Evolutionary conservation across 2,888 invertebrate genomes (phyloP).

Genomic region (Cecidostiba fungosa): DNA sequence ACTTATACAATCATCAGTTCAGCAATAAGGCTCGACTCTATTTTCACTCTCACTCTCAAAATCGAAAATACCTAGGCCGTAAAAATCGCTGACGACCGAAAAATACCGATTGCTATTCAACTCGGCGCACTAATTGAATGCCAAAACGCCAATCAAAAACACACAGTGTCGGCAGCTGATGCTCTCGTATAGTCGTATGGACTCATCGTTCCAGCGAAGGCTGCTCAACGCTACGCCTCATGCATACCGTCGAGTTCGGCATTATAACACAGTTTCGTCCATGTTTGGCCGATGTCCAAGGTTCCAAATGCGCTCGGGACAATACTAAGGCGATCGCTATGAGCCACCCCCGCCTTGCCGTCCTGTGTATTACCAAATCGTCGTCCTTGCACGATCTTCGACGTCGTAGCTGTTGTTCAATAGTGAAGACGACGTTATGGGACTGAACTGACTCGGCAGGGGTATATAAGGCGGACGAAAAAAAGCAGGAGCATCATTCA

Average conservation of each 20-base stretch:
- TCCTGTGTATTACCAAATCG: slow-evolving; percentile 1
- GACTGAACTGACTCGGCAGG: slow-evolving; percentile 15
- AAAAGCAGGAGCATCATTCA: slow-evolving; percentile 51
- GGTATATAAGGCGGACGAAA: slow-evolving; percentile 53
- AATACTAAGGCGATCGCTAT: slow-evolving; percentile 32
- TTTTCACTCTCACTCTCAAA: not conserved
- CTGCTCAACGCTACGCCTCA: slow-evolving; percentile 16
- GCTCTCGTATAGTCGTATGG: not conserved
- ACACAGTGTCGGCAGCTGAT: slow-evolving; percentile 27
- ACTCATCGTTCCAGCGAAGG: slow-evolving; percentile 38
- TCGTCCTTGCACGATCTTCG: slow-evolving; percentile 53
- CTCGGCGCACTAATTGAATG: not conserved
- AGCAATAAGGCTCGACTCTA: not conserved
- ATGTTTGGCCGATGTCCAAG: slow-evolving; percentile 48
- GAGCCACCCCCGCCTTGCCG: not conserved
- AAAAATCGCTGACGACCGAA: not conserved
- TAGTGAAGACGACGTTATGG: slow-evolving; percentile 4
- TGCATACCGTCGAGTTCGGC: slow-evolving; percentile 34
- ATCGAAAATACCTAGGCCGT: not conserved
- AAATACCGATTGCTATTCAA: not conserved
- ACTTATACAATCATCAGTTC: too few relatives aligned
- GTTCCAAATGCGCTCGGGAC: slow-evolving; percentile 27
- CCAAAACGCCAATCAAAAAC: slow-evolving; percentile 20
- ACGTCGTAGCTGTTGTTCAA: slow-evolving; percentile 4
- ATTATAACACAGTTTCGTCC: slow-evolving; percentile 39